A percentile compares a stretch with the other conserved stretches of the same genome.
phyloP scores from a whole-genome alignment of 2,113 vertebrate genomes.

The Himantopus leucocephalus region DNA sequence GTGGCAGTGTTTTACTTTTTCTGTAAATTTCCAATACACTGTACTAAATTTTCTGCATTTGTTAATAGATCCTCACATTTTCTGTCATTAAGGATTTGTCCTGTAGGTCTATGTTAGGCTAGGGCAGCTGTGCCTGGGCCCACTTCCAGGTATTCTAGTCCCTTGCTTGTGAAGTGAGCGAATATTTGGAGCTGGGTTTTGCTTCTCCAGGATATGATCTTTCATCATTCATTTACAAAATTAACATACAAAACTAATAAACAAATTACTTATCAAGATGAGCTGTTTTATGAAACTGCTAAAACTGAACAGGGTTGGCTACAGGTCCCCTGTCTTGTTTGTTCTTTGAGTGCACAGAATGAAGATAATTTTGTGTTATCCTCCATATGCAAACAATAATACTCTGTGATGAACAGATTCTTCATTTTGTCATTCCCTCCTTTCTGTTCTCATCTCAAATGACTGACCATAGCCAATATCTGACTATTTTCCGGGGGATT shows the following conservation, averaged over 20 bases:
- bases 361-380: neutral
- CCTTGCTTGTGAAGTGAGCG: neutral
- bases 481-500: neutral
- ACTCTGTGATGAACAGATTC: neutral
- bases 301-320: neutral
- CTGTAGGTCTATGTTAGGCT: neutral
- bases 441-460: neutral
- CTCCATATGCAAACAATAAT: fast-evolving
- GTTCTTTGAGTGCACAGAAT: neutral
- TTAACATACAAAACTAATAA: neutral
- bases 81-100: neutral
- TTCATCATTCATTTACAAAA: neutral
- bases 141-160: fast-evolving
- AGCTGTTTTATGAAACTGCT: neutral
- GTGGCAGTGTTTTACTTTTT: neutral
- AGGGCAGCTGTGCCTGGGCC: neutral
- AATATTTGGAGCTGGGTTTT: neutral
- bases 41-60: neutral
- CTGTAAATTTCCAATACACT: neutral
- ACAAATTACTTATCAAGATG: neutral
- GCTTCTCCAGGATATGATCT: neutral
- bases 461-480: neutral
- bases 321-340: neutral
- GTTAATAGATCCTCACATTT: neutral
- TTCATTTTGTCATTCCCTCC: neutral